Evolutionary conservation across 2,888 invertebrate genomes (phyloP).

Genomic region (Lymantria dispar): DNA sequence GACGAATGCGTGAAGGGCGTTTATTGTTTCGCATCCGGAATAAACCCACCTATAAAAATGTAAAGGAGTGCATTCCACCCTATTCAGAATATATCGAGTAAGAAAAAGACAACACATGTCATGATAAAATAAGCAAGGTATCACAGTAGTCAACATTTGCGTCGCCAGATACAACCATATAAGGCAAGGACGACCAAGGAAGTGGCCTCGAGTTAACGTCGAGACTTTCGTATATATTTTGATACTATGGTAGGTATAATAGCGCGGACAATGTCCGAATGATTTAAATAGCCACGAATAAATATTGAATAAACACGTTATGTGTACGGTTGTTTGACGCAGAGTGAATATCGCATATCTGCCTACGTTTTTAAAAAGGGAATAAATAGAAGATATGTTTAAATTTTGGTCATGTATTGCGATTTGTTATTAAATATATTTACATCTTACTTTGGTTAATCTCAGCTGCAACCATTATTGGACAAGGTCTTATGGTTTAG

Average conservation of each 20-base stretch:
- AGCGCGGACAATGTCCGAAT: conserved; percentile 14
- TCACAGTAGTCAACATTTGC: conserved; percentile 29
- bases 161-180: conserved; percentile 55
- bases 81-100: conserved; percentile 15
- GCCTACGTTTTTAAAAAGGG: neutral
- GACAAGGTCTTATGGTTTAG: neutral
- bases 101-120: conserved; percentile 25
- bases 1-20: no score
- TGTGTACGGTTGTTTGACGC: conserved; percentile 10
- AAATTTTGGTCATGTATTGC: no score
- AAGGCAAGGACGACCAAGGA: conserved; percentile 61
- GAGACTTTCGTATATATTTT: conserved; percentile 45
- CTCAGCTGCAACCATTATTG: neutral
- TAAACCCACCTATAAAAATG: conserved; percentile 26
- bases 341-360: conserved; percentile 7
- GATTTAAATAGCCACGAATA: conserved; percentile 17
- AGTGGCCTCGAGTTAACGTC: conserved; percentile 48
- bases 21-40: conserved; percentile 17
- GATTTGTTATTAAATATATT: no score
- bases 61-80: conserved; percentile 19
- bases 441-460: neutral
- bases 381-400: no score
- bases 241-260: conserved; percentile 23
- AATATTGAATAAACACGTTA: conserved; percentile 21
- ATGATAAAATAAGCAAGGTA: conserved; percentile 30